phyloP scores from a whole-genome alignment of 1,140 invertebrate species.

The Cyphomyrmex costatus region DNA sequence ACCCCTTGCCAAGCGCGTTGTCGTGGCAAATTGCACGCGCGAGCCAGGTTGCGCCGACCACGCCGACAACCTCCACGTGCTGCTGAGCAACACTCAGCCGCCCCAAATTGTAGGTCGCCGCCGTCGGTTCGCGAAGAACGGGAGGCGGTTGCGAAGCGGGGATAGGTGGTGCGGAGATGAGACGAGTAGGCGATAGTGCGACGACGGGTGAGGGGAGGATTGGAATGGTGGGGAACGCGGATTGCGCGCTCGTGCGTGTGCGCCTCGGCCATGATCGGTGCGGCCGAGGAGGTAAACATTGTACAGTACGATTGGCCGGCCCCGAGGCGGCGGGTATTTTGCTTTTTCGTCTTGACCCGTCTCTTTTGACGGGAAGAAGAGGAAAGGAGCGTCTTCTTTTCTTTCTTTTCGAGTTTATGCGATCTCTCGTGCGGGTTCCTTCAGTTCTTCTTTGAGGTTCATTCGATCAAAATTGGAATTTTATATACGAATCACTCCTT shows the following conservation, averaged over 20 bases:
- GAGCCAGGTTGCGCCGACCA: conserved; percentile 73
- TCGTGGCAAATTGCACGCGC: conserved; percentile 78
- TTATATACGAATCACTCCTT: neutral
- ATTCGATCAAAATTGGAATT: neutral
- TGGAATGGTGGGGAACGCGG: conserved; percentile 68
- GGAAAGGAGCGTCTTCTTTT: neutral
- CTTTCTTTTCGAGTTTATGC: neutral
- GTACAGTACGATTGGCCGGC: conserved; percentile 84
- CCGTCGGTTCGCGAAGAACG: conserved; percentile 58
- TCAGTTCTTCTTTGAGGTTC: neutral
- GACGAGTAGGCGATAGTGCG: neutral
- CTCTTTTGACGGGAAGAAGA: neutral
- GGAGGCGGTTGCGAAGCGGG: conserved; percentile 22
- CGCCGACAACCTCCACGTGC: conserved; percentile 85
- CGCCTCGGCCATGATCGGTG: conserved; percentile 78
- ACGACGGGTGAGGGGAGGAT: neutral
- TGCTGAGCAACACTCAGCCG: conserved; percentile 79
- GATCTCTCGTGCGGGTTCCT: neutral
- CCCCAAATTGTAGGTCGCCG: conserved; percentile 85
- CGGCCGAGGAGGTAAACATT: conserved; percentile 85
- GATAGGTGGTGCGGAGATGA: conserved; percentile 10
- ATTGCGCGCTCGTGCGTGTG: conserved; percentile 59
- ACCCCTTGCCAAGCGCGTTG: neutral
- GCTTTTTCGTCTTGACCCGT: conserved; percentile 74
- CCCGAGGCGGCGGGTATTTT: conserved; percentile 84